phyloP scores from a whole-genome alignment of 2,113 vertebrate genomes.

The Pygoscelis adeliae region DNA sequence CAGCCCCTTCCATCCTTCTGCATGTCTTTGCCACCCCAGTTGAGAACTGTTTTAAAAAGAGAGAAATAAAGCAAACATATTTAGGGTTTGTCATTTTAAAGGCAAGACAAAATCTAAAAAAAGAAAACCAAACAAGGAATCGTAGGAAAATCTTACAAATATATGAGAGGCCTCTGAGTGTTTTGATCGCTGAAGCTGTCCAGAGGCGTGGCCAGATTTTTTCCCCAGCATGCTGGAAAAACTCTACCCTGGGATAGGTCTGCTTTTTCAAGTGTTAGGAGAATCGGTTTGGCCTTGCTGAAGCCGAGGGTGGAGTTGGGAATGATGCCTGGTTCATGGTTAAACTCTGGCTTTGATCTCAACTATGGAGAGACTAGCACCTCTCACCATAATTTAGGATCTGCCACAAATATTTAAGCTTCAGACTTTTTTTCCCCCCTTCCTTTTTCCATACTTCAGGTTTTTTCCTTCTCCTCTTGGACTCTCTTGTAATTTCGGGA shows the following conservation, averaged over 20 bases:
- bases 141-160: conserved; percentile 43
- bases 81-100: not conserved
- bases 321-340: not conserved
- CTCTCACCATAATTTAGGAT: not conserved
- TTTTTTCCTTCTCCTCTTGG: not conserved
- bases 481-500: not conserved
- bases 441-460: not conserved
- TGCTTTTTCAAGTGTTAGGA: not conserved
- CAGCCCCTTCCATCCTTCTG: not conserved
- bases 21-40: not conserved
- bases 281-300: not conserved
- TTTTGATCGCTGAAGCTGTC: not conserved
- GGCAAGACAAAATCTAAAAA: conserved; percentile 15
- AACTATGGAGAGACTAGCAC: not conserved
- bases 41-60: not conserved
- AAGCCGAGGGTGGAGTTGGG: conserved; percentile 4
- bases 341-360: not conserved
- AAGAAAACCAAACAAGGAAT: conserved; percentile 5
- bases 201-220: not conserved
- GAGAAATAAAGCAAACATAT: not conserved
- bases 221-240: not conserved
- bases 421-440: not conserved
- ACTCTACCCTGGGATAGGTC: not conserved
- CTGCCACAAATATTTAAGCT: not conserved
- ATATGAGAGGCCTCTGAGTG: not conserved